Percentiles rank a stretch among this genome's conserved stretches.
These are phyloP conservation scores for Nymphicus hollandicus DNA, from an alignment of 2,113 vertebrate species.

Conservation along the genomic window DNA sequence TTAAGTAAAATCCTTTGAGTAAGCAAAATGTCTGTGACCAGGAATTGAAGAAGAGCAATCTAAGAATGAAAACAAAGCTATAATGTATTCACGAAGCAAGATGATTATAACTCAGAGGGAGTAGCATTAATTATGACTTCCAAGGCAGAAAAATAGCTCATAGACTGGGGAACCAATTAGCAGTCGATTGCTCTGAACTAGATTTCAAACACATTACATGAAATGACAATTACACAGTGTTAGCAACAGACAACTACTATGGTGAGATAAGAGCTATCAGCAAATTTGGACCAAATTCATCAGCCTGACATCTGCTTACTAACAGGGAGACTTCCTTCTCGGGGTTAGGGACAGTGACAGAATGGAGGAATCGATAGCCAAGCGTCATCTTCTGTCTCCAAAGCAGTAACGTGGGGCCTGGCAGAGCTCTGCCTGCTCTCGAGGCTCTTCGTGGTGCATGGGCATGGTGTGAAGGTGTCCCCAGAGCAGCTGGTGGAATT, in stretches of 20 bases:
- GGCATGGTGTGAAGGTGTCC: neutral
- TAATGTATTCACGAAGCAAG: constrained; percentile 53
- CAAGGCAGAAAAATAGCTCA: constrained; percentile 46
- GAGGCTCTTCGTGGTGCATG: neutral
- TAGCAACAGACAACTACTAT: constrained; percentile 10
- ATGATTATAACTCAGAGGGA: constrained; percentile 35
- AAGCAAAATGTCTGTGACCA: constrained; percentile 34
- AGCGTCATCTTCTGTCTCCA: neutral
- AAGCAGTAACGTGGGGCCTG: accelerated
- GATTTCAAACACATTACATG: constrained; percentile 36
- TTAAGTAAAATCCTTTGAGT: constrained; percentile 41
- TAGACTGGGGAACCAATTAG: constrained; percentile 57
- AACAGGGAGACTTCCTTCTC: neutral
- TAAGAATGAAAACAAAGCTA: constrained; percentile 53
- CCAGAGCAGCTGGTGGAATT: neutral
- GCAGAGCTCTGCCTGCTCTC: neutral
- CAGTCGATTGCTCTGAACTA: constrained; percentile 43
- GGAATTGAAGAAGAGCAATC: constrained; percentile 27
- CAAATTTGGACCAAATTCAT: constrained; percentile 14
- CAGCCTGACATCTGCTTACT: neutral
- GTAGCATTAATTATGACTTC: constrained; percentile 55
- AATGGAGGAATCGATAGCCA: neutral
- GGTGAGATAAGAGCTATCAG: constrained; percentile 31
- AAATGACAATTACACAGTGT: constrained; percentile 45
- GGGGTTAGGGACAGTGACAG: neutral